phyloP scores from a whole-genome alignment of 2,888 invertebrate species.

The Nymphalis c-album region DNA sequence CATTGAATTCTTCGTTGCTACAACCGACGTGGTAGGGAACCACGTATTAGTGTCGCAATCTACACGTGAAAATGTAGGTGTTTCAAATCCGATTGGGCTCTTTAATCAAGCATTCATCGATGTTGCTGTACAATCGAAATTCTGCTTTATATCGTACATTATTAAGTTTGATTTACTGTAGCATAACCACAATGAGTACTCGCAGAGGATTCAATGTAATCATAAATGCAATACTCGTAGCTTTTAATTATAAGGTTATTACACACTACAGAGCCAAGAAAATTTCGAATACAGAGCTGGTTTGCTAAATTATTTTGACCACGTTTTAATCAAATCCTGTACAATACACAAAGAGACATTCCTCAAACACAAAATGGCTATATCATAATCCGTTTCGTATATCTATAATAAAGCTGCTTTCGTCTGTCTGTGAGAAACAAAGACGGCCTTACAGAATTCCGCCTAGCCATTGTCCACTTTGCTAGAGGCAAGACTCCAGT shows the following conservation, averaged over 20 bases:
- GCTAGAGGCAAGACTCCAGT: slow-evolving; percentile 49
- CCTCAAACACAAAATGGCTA: slow-evolving; percentile 36
- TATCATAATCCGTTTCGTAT: slow-evolving; percentile 38
- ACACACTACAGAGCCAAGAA: slow-evolving; percentile 5
- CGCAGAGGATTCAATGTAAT: slow-evolving; percentile 9
- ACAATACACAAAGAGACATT: slow-evolving; percentile 42
- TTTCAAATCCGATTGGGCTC: slow-evolving; percentile 8
- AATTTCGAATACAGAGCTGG: slow-evolving; percentile 6
- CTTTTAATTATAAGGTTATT: slow-evolving; percentile 8
- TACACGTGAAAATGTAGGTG: slow-evolving; percentile 8
- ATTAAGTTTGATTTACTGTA: not conserved
- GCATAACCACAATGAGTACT: not conserved
- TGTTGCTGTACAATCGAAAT: not conserved
- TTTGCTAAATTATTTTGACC: slow-evolving; percentile 29
- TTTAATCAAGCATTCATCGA: slow-evolving; percentile 6
- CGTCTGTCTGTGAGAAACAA: slow-evolving; percentile 45
- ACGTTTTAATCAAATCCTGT: slow-evolving; percentile 39
- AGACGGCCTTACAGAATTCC: slow-evolving; percentile 49
- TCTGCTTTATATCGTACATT: not conserved
- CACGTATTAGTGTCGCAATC: not conserved
- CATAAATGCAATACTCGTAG: slow-evolving; percentile 12
- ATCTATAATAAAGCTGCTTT: slow-evolving; percentile 42
- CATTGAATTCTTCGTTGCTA: not conserved
- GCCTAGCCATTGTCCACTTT: slow-evolving; percentile 50
- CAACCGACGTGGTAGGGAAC: no score